A percentile compares a stretch with the other conserved stretches of the same genome.
Evolutionary conservation across 2,888 invertebrate species (phyloP).

Genomic region (Nebria salina): DNA sequence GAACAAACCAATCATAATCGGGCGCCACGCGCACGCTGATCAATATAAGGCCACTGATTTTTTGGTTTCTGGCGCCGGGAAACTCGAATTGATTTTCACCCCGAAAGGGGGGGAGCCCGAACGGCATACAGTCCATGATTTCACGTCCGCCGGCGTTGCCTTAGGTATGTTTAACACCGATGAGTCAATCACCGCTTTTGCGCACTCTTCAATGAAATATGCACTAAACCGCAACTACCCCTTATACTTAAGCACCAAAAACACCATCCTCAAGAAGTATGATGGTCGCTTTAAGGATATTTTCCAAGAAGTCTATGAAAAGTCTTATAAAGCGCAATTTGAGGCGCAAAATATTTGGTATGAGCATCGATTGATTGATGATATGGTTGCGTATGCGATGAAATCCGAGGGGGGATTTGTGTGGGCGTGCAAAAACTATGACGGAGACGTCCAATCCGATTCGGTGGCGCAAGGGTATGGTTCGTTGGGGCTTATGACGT

Average conservation of each 20-base stretch:
- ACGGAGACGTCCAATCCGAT: conserved; percentile 99
- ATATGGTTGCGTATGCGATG: conserved; percentile 99
- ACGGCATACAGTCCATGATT: conserved; percentile 82
- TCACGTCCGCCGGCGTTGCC: conserved; percentile 89
- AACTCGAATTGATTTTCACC: conserved; percentile 84
- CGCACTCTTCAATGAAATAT: conserved; percentile 92
- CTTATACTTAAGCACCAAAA: conserved; percentile 94
- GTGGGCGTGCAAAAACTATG: conserved; percentile 99
- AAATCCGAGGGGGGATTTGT: conserved; percentile 99
- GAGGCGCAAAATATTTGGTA: conserved; percentile 95
- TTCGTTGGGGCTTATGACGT: conserved; percentile 97
- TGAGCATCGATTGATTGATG: conserved; percentile 97
- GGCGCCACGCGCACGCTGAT: conserved; percentile 98
- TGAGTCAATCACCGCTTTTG: conserved; percentile 91
- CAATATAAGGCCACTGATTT: conserved; percentile 98
- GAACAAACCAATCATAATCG: conserved; percentile 97
- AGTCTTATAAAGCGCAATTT: conserved; percentile 83
- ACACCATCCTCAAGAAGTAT: conserved; percentile 95
- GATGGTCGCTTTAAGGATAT: conserved; percentile 98
- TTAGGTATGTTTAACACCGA: conserved; percentile 98
- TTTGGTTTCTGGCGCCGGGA: conserved; percentile 90
- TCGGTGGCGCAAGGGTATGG: conserved; percentile 97
- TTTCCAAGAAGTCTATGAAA: conserved; percentile 93
- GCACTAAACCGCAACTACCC: conserved; percentile 88
- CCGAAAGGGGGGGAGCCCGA: conserved; percentile 73